These are phyloP conservation scores for Ailurus styani DNA, from an alignment of 2,113 vertebrate genomes.

Conservation along the genomic window DNA sequence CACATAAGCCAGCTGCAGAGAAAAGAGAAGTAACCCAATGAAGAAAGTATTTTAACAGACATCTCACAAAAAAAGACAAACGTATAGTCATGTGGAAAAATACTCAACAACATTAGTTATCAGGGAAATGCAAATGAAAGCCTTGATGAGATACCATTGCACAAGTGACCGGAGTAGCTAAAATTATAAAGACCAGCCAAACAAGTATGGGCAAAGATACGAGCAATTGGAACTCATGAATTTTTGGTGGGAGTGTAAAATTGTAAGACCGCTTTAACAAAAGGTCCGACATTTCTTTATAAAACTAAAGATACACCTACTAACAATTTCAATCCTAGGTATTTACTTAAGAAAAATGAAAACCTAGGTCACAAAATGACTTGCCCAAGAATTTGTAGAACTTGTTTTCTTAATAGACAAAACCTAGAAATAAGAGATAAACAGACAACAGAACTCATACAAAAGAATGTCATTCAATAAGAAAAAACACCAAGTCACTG, in stretches of 20 bases:
- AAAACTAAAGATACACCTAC: not conserved
- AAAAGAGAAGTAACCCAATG: not conserved
- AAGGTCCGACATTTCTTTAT: not conserved
- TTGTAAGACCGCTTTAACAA: not conserved
- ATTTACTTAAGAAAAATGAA: not conserved
- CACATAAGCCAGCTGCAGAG: not conserved
- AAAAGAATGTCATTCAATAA: not conserved
- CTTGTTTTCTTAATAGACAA: not conserved
- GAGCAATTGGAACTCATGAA: no score
- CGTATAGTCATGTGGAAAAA: not conserved
- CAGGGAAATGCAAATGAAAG: not conserved
- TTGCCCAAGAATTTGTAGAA: not conserved
- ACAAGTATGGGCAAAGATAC: no score
- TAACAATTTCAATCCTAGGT: not conserved
- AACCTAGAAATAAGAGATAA: not conserved
- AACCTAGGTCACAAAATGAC: not conserved
- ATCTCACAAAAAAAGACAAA: not conserved
- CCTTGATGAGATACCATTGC: not conserved
- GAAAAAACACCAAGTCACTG: not conserved
- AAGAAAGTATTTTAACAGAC: not conserved
- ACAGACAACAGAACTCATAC: not conserved
- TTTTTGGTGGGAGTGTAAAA: not conserved
- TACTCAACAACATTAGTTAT: not conserved
- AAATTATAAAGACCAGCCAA: not conserved
- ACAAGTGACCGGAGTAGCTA: not conserved